These are phyloP conservation scores for Mormyrus lacerda DNA, from an alignment of 2,113 vertebrate genomes.

Conservation along the genomic window DNA sequence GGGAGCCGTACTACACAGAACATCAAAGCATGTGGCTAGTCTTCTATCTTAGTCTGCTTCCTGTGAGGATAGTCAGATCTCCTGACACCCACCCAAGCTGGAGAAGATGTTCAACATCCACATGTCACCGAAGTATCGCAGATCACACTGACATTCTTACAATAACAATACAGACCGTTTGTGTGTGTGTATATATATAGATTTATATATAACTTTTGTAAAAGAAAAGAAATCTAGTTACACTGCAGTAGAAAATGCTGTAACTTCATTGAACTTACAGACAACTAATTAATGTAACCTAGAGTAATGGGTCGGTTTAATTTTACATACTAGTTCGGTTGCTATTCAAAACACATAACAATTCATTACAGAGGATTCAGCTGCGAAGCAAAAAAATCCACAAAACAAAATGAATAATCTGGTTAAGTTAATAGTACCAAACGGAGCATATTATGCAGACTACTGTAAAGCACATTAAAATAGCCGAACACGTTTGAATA, in stretches of 20 bases:
- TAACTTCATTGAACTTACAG: background rate
- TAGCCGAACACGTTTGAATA: background rate
- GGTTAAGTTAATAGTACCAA: background rate
- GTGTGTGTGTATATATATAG: background rate
- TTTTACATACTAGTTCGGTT: background rate
- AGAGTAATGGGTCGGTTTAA: background rate
- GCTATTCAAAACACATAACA: background rate
- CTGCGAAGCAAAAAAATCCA: background rate
- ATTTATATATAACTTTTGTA: background rate
- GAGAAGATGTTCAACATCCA: background rate
- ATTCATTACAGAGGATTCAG: background rate
- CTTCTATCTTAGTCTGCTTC: slow-evolving; percentile 30
- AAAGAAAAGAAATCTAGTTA: background rate
- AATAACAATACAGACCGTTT: background rate
- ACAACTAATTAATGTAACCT: background rate
- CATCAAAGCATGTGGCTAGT: slow-evolving; percentile 15
- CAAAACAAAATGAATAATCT: background rate
- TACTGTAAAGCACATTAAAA: background rate
- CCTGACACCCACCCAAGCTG: background rate
- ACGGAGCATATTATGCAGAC: background rate
- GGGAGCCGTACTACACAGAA: slow-evolving; percentile 23
- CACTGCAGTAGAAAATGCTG: background rate
- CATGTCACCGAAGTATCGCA: background rate
- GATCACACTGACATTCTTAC: background rate
- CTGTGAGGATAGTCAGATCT: slow-evolving; percentile 29